Percentiles rank a stretch among this genome's conserved stretches.
Conservation (phyloP, 2,797 vertebrate species). For the Nannoperca obscura region DNA sequence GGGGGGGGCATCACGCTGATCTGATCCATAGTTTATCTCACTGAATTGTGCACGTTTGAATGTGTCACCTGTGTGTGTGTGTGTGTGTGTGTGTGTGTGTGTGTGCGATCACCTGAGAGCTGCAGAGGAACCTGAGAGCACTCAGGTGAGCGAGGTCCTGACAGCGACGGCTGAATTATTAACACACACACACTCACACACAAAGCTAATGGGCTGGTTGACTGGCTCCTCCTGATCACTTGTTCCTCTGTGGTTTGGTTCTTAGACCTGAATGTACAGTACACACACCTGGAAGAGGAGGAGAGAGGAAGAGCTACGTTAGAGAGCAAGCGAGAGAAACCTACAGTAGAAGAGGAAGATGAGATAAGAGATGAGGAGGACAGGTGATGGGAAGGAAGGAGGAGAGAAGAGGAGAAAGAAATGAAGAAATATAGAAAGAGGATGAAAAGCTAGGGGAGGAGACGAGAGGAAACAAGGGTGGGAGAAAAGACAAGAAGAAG, state of each 20-base stretch:
- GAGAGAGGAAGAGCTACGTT: neutral
- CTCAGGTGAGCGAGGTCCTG: slow-evolving; percentile 51
- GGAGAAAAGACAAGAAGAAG: no score
- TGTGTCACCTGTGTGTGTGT: neutral
- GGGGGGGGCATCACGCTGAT: neutral
- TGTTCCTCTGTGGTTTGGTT: slow-evolving; percentile 29
- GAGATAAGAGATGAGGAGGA: no score
- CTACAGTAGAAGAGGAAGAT: no score
- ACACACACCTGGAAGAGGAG: neutral
- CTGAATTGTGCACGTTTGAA: slow-evolving; percentile 15
- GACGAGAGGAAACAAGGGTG: neutral
- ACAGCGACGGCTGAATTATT: slow-evolving; percentile 69
- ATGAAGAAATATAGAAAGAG: no score
- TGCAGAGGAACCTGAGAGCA: slow-evolving; percentile 65
- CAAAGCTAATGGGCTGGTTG: slow-evolving; percentile 37
- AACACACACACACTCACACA: slow-evolving; percentile 53
- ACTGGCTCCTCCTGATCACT: slow-evolving; percentile 24
- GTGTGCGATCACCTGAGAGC: slow-evolving; percentile 61
- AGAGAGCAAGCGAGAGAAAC: neutral
- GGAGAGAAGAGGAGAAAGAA: no score
- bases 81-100: slow-evolving; percentile 14
- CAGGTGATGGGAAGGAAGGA: no score
- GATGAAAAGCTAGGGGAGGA: no score
- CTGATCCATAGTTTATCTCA: slow-evolving; percentile 13
- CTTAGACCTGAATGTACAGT: slow-evolving; percentile 14